These are phyloP conservation scores for Lipophrys pholis DNA, from an alignment of 2,113 vertebrate species.

Conservation along the genomic window DNA sequence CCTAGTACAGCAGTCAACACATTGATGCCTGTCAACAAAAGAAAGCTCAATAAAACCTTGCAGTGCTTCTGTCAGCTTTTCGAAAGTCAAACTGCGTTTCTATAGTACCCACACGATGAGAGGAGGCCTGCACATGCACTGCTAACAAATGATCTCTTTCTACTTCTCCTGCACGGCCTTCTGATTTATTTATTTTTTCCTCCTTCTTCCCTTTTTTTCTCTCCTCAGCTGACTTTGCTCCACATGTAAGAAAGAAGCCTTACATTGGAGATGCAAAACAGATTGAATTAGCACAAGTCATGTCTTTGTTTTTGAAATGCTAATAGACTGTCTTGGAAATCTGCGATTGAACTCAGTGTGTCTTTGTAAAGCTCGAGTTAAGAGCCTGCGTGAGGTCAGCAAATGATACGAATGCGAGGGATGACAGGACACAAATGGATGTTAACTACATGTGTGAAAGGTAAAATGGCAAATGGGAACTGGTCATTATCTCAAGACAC, in stretches of 20 bases:
- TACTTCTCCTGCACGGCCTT: not conserved
- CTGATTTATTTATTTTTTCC: not conserved
- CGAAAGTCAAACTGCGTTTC: slow-evolving; percentile 60
- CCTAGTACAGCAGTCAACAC: slow-evolving; percentile 58
- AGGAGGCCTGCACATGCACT: slow-evolving; percentile 5
- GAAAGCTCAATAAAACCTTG: slow-evolving; percentile 52
- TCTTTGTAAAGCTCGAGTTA: slow-evolving; percentile 30
- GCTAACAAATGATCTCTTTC: slow-evolving; percentile 31
- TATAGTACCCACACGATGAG: slow-evolving; percentile 42
- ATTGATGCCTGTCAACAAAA: slow-evolving; percentile 65
- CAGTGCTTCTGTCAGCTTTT: slow-evolving; percentile 61
- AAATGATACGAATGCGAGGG: slow-evolving; percentile 48
- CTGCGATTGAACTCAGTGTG: slow-evolving; percentile 16
- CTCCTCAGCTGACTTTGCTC: slow-evolving; percentile 28
- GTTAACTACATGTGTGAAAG: slow-evolving; percentile 50
- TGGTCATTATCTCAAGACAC: slow-evolving; percentile 56
- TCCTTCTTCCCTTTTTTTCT: slow-evolving; percentile 16
- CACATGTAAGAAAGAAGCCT: slow-evolving; percentile 25
- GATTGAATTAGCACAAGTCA: slow-evolving; percentile 47
- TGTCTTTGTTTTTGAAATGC: slow-evolving; percentile 56
- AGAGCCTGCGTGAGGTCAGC: slow-evolving; percentile 20
- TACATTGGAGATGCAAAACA: slow-evolving; percentile 37
- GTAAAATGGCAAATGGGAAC: slow-evolving; percentile 60
- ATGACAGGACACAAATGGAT: slow-evolving; percentile 53
- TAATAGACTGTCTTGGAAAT: slow-evolving; percentile 35